phyloP scores from a whole-genome alignment of 1,140 invertebrate genomes.

The Latrodectus geometricus region DNA sequence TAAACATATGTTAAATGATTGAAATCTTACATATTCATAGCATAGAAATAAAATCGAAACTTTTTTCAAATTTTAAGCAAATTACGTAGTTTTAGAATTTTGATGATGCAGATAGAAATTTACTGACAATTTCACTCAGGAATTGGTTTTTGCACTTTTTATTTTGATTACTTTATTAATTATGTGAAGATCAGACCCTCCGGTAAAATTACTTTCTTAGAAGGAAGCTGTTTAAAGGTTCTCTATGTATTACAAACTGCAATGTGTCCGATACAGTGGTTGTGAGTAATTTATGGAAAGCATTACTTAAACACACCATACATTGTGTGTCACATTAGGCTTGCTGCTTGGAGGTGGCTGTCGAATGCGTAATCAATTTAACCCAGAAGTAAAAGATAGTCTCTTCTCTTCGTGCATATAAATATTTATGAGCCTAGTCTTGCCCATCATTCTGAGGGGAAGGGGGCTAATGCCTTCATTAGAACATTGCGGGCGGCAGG shows the following conservation, averaged over 20 bases:
- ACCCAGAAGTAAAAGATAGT: conserved; percentile 53
- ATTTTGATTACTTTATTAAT: background rate
- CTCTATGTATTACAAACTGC: background rate
- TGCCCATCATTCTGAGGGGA: conserved; percentile 33
- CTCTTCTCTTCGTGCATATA: conserved; percentile 39
- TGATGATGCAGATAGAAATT: background rate
- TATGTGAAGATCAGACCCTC: background rate
- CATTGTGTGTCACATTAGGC: conserved; percentile 56
- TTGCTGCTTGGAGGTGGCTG: conserved; percentile 12
- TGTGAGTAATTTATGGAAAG: conserved; percentile 47
- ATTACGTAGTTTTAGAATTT: background rate
- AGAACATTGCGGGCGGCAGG: conserved; percentile 49
- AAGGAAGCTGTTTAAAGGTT: background rate
- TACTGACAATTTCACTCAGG: background rate
- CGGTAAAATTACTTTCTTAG: background rate
- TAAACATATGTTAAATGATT: no score
- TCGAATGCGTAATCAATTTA: conserved; percentile 58
- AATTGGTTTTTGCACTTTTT: background rate
- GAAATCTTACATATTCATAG: no score
- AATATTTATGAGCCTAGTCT: conserved; percentile 46
- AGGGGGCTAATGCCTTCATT: conserved; percentile 57
- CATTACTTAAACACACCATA: conserved; percentile 55
- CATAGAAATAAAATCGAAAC: no score
- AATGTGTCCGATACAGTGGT: background rate
- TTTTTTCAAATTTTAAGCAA: no score